Evolutionary conservation across 2,113 vertebrate genomes (phyloP), one percentile per base, ranked within the genome.

Genomic region (Cololabis saira): DNA sequence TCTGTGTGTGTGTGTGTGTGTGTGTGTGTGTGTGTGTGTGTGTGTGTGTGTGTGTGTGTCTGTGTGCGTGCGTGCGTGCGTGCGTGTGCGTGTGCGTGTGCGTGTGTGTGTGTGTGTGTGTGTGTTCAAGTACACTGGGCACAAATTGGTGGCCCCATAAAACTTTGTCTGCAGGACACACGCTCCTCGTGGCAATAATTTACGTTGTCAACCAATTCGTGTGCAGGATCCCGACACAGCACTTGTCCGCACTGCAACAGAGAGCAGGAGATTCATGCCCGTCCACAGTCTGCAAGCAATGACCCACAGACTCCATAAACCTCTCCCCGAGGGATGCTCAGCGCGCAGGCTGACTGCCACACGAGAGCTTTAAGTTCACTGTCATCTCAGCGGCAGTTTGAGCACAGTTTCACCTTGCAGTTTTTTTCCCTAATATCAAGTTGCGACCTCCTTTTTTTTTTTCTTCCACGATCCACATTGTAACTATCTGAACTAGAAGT

Each of bases 111-210:
- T 27, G 24, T 7, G 43, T n/a, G 43, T 5, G 3, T 4, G 66
- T 51, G 74, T 43, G 61, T 48, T 62, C 72, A 58, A 66, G 58
- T 81, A 78, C 83, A 57, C 48, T 3, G 56, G 59, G 72, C 69
- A 74, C 74, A 87, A 27, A 51, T 77, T 44, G 71, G 62, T 81
- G 77, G 86, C 76, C 83, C 63, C 78, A 76, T 84, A 84, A 88
- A 89, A 67, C 54, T 54, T 9, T 57, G 82, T 76, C 85, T 81
- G 71, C 59, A 80, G 83, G 79, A 67, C 56, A 83, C 61, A 58
- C 60, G 53, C 67, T 69, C 76, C 77, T 43, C 56, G 21, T 16
- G 53, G 57, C 37, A 56, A 54, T 87, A 85, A 84, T 48, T 85
- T 70, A 74, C 49, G 21, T 1, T 73, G 59, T 78, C 59, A 58